Evolutionary conservation across 30 jellyfish, hydroid and myxozoan species (phyloP).

Genomic region (Aurelia sp.): DNA sequence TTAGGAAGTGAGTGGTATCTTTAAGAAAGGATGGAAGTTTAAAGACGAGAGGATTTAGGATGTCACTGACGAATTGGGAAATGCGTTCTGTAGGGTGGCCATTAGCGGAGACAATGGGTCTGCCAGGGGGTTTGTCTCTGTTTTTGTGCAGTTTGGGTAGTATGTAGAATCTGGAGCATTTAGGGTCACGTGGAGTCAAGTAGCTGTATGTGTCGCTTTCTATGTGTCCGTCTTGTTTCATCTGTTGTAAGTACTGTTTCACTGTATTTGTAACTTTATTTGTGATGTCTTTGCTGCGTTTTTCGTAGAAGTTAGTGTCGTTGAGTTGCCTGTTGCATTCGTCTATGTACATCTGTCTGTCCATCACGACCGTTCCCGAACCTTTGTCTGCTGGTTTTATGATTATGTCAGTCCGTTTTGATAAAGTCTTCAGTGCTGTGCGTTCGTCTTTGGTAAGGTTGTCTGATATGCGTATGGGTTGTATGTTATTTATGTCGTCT

Average conservation of each 20-base stretch:
- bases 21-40: constrained; percentile 18
- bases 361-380: not conserved
- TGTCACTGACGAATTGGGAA: constrained; percentile 36
- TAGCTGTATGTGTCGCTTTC: constrained; percentile 22
- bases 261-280: constrained; percentile 25
- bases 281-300: constrained; percentile 25
- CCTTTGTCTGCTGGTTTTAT: no score
- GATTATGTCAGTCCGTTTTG: no score
- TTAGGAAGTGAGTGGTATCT: constrained; percentile 18
- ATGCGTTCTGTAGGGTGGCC: constrained; percentile 42
- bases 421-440: no score
- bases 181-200: constrained; percentile 1
- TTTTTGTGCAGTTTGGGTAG: constrained; percentile 26
- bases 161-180: constrained; percentile 11
- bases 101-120: constrained; percentile 28
- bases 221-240: constrained; percentile 14
- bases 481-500: not conserved
- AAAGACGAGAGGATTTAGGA: constrained; percentile 22
- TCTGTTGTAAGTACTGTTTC: not conserved
- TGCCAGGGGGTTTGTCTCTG: not conserved
- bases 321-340: constrained; percentile 22
- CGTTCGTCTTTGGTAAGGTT: no score
- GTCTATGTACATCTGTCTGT: constrained; percentile 3
- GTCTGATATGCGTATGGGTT: not conserved
- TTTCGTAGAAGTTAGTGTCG: constrained; percentile 21